phyloP scores from a whole-genome alignment of 2,113 vertebrate genomes.

The Cercopithecus mona region DNA sequence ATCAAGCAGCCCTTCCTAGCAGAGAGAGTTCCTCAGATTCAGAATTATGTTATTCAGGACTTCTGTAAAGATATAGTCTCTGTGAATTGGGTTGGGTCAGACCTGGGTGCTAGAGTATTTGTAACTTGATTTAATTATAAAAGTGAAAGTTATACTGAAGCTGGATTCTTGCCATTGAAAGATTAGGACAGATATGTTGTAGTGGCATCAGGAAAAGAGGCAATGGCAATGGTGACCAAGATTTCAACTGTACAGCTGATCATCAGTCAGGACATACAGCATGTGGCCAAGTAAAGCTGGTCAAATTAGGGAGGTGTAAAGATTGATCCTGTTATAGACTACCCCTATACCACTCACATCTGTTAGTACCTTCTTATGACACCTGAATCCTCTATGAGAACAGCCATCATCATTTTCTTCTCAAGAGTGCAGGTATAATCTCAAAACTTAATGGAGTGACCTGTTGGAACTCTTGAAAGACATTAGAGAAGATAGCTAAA shows the following conservation, averaged over 20 bases:
- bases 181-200: background rate
- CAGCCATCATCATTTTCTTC: background rate
- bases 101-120: background rate
- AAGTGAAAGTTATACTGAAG: background rate
- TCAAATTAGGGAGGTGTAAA: background rate
- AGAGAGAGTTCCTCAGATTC: background rate
- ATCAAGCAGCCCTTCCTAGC: background rate
- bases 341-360: background rate
- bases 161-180: background rate
- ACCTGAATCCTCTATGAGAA: background rate
- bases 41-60: background rate
- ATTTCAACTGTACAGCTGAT: background rate
- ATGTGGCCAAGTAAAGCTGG: background rate
- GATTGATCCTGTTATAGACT: background rate
- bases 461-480: background rate
- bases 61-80: background rate
- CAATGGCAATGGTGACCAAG: background rate
- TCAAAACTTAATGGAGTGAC: background rate
- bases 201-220: background rate
- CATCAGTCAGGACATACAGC: background rate
- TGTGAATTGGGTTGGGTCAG: background rate
- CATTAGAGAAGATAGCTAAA: background rate
- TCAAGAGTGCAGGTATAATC: background rate
- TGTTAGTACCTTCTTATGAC: background rate
- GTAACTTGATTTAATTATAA: background rate